Evolutionary conservation across 2,888 invertebrate species (phyloP).

Genomic region (Euproctis similis): DNA sequence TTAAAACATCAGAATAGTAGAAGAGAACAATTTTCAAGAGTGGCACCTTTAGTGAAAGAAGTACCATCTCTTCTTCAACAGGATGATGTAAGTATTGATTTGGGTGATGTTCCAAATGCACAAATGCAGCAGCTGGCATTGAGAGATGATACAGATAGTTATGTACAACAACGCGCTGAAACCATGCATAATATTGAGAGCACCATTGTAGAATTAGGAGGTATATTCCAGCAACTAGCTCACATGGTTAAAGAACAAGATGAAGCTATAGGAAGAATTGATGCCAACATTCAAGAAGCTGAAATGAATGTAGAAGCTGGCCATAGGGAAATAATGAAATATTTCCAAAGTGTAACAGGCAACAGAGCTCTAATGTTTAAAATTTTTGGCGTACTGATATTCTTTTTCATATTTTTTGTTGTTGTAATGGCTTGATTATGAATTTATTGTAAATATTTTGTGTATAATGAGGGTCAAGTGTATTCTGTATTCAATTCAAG

Average conservation of each 20-base stretch:
- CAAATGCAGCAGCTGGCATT: conserved; percentile 80
- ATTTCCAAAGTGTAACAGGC: conserved; percentile 96
- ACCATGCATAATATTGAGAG: conserved; percentile 99
- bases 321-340: conserved; percentile 96
- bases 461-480: neutral
- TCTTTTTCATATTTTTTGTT: conserved; percentile 99
- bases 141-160: conserved; percentile 91
- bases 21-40: conserved; percentile 87
- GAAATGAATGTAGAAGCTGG: conserved; percentile 98
- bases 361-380: conserved; percentile 99
- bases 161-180: conserved; percentile 94
- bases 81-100: conserved; percentile 89
- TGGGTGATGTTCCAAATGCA: conserved; percentile 77
- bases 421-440: conserved; percentile 88
- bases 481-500: conserved; percentile 4
- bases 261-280: conserved; percentile 98
- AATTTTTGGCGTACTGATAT: conserved; percentile 97
- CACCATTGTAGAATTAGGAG: conserved; percentile 98
- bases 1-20: conserved; percentile 95
- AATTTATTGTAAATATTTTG: conserved; percentile 2
- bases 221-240: conserved; percentile 96
- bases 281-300: conserved; percentile 96
- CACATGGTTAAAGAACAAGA: conserved; percentile 99
- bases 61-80: conserved; percentile 72
- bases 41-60: conserved; percentile 62